These are phyloP conservation scores for Anguilla megastoma DNA, from an alignment of 2,797 vertebrate genomes.

Conservation along the genomic window DNA sequence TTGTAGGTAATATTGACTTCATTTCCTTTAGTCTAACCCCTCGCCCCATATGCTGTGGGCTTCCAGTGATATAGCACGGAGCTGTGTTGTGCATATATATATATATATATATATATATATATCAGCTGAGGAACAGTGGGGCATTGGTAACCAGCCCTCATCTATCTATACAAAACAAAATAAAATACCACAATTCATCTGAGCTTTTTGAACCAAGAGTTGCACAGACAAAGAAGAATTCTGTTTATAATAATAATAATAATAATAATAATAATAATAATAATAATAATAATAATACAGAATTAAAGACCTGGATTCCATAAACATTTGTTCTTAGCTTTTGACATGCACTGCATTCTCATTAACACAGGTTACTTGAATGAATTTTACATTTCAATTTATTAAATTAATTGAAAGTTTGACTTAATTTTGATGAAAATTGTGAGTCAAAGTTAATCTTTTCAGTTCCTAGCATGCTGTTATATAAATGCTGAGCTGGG, in stretches of 20 bases:
- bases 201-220: constrained; percentile 21
- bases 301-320: background rate
- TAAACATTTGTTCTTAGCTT: background rate
- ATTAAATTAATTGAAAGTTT: too few species aligned
- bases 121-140: constrained; percentile 56
- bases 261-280: background rate
- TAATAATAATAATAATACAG: too few species aligned
- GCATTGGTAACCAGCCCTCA: constrained; percentile 52
- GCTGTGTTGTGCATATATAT: constrained; percentile 57
- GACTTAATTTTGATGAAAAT: background rate
- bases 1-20: constrained; percentile 63
- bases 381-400: background rate
- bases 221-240: constrained; percentile 15
- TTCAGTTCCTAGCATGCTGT: background rate
- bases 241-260: background rate
- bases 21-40: constrained; percentile 71
- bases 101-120: constrained; percentile 37
- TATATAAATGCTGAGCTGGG: background rate
- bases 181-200: constrained; percentile 12
- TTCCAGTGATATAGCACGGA: constrained; percentile 59
- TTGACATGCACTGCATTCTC: background rate
- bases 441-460: background rate
- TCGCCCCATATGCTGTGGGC: constrained; percentile 53
- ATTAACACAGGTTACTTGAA: background rate
- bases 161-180: constrained; percentile 46